A percentile compares a stretch with the other conserved stretches of the same genome.
phyloP scores from a whole-genome alignment of 2,888 invertebrate species.

The Panopea generosa region DNA sequence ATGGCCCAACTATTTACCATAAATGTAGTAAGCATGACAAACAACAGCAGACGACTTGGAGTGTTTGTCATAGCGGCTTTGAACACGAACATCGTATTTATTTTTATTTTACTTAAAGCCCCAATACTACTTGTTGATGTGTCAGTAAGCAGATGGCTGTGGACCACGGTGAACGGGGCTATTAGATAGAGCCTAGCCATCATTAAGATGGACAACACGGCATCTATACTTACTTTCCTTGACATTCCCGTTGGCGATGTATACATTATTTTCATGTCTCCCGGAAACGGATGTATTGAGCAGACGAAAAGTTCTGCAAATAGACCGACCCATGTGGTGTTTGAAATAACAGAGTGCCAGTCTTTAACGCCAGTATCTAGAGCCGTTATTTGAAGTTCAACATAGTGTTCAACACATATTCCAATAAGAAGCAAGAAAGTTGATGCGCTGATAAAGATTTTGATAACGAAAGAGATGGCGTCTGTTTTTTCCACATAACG shows the following conservation, averaged over 20 bases:
- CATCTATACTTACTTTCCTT: conserved; percentile 71
- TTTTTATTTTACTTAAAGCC: conserved; percentile 77
- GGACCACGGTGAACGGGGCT: conserved; percentile 77
- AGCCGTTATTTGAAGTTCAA: conserved; percentile 64
- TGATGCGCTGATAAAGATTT: conserved; percentile 68
- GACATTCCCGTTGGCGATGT: conserved; percentile 58
- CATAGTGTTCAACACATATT: conserved; percentile 72
- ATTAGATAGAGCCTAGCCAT: conserved; percentile 76
- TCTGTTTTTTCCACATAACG: conserved; percentile 58
- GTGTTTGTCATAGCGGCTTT: conserved; percentile 76
- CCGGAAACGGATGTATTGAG: conserved; percentile 77
- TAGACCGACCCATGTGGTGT: conserved; percentile 63
- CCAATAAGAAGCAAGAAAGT: conserved; percentile 70
- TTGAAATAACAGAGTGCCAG: conserved; percentile 70
- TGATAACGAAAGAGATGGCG: conserved; percentile 64
- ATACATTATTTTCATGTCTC: conserved; percentile 67
- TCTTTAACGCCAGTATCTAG: conserved; percentile 74
- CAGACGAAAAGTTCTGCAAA: conserved; percentile 72
- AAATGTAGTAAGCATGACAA: conserved; percentile 75
- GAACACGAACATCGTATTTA: conserved; percentile 77
- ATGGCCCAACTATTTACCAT: conserved; percentile 78
- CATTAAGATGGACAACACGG: conserved; percentile 77
- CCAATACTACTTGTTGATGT: conserved; percentile 75
- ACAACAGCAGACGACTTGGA: conserved; percentile 69
- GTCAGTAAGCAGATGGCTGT: conserved; percentile 76